These are phyloP conservation scores for Halesus radiatus DNA, from an alignment of 1,140 invertebrate species.

Conservation along the genomic window DNA sequence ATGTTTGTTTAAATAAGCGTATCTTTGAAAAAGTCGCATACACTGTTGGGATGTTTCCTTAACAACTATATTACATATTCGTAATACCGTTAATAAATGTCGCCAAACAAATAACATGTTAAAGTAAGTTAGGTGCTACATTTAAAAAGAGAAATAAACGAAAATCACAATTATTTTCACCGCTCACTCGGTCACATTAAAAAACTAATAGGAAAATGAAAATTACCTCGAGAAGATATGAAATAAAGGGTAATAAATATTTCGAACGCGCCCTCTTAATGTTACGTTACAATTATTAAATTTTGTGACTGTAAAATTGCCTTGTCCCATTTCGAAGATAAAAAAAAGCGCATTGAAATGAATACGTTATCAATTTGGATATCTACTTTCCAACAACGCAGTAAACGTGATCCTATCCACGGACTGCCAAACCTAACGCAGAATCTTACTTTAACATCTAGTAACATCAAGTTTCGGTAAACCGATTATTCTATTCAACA, in stretches of 20 bases:
- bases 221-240: background rate
- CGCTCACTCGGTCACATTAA: background rate
- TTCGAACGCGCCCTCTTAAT: background rate
- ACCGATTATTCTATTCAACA: slow-evolving; percentile 29
- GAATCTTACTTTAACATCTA: slow-evolving; percentile 33
- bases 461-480: slow-evolving; percentile 11
- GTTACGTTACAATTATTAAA: background rate
- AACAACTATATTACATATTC: no score
- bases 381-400: background rate
- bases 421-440: background rate
- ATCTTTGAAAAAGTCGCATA: no score
- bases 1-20: no score
- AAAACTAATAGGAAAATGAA: slow-evolving; percentile 32
- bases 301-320: slow-evolving; percentile 32
- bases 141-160: background rate
- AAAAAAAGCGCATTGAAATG: background rate
- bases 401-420: no score
- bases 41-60: no score
- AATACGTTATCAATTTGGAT: background rate
- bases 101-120: no score
- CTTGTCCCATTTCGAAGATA: slow-evolving; percentile 13
- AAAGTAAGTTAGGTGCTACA: no score
- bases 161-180: background rate
- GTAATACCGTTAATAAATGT: no score
- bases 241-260: slow-evolving; percentile 2